Percentiles rank a stretch among this genome's conserved stretches.
Conservation (phyloP, 2,797 vertebrate species). For the Macrochelys suwanniensis region DNA sequence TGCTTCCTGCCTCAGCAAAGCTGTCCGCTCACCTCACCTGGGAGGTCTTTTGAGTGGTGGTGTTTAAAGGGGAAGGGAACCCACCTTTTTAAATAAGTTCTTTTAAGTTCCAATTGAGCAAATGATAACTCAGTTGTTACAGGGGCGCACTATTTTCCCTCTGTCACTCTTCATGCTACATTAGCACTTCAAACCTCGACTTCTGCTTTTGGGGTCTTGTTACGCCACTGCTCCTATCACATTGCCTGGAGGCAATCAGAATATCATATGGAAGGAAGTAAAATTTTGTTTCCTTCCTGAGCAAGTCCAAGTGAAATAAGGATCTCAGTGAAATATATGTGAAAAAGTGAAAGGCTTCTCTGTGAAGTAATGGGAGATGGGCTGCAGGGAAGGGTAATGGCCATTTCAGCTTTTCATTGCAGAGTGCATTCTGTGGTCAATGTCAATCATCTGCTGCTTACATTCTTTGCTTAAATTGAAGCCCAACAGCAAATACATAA, state of each 20-base stretch:
- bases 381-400: not conserved
- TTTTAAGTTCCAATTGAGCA: no score
- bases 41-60: no score
- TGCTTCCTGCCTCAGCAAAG: no score
- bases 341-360: not conserved
- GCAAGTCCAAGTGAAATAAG: fast-evolving
- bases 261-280: fast-evolving
- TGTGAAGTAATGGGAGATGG: fast-evolving
- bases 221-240: fast-evolving
- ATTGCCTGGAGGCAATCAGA: fast-evolving
- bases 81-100: no score
- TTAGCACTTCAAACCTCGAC: not conserved
- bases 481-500: not conserved
- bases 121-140: no score
- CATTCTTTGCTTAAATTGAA: not conserved
- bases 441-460: not conserved
- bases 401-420: not conserved
- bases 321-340: not conserved
- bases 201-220: not conserved
- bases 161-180: not conserved
- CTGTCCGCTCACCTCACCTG: no score
- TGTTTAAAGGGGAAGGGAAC: no score
- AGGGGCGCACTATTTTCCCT: no score
- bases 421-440: not conserved
- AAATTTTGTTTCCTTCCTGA: not conserved